phyloP scores from a whole-genome alignment of 2,113 vertebrate genomes.

The Anoplopoma fimbria region DNA sequence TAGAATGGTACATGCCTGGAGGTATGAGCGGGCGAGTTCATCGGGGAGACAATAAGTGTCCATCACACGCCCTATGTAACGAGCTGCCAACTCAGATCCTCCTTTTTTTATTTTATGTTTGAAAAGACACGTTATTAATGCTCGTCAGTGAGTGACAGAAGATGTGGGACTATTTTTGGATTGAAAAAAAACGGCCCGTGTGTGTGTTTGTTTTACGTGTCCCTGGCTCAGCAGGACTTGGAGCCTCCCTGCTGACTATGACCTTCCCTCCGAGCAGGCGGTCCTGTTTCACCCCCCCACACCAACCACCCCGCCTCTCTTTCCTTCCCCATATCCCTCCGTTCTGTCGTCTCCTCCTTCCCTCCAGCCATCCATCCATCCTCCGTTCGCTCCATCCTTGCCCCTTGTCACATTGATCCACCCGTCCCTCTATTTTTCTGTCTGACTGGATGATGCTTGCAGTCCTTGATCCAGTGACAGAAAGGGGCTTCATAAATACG shows the following conservation, averaged over 20 bases:
- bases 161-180: constrained; percentile 11
- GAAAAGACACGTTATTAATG: constrained; percentile 16
- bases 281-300: constrained; percentile 8
- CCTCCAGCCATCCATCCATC: constrained; percentile 15
- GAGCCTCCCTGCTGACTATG: constrained; percentile 61
- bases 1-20: not conserved
- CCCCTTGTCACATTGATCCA: constrained; percentile 59
- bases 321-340: constrained; percentile 36
- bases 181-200: not conserved
- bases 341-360: constrained; percentile 7
- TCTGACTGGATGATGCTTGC: constrained; percentile 54
- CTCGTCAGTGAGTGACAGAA: not conserved
- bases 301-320: not conserved
- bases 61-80: constrained; percentile 23
- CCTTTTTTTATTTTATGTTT: not conserved
- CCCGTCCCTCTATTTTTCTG: constrained; percentile 11
- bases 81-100: constrained; percentile 22
- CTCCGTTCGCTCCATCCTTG: constrained; percentile 26
- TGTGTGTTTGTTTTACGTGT: constrained; percentile 27
- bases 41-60: constrained; percentile 35
- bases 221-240: constrained; percentile 54
- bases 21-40: constrained; percentile 19
- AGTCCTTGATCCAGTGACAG: constrained; percentile 61
- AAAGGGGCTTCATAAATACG: constrained; percentile 64
- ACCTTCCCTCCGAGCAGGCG: constrained; percentile 70